Percentiles rank a stretch among this genome's conserved stretches.
phyloP scores from a whole-genome alignment of 35 echinoderm and acorn worm genomes.

The Nesometra sesokonis region DNA sequence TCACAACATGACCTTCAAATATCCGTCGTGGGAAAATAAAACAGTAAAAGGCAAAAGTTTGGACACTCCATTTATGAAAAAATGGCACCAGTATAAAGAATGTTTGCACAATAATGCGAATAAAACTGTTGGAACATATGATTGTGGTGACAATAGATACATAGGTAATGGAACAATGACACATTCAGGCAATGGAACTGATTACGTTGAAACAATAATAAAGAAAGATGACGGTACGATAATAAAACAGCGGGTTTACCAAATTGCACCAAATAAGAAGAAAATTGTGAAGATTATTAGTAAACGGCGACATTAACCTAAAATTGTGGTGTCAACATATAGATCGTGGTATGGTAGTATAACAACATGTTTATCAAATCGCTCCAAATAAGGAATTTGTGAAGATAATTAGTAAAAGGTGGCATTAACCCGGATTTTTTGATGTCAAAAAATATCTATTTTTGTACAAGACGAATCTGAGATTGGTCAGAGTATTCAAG shows the following conservation, averaged over 20 bases:
- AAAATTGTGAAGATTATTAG: neutral
- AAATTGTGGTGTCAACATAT: too few species aligned
- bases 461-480: too few species aligned
- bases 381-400: too few species aligned
- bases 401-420: too few species aligned
- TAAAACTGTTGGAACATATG: neutral
- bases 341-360: too few species aligned
- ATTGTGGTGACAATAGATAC: neutral
- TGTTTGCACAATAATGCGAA: neutral
- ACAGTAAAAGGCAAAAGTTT: constrained; percentile 35
- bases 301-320: neutral
- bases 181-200: neutral
- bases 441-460: too few species aligned
- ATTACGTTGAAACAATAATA: neutral
- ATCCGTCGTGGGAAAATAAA: constrained; percentile 66
- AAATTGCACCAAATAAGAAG: neutral
- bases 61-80: constrained; percentile 59
- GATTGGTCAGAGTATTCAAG: too few species aligned
- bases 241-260: neutral
- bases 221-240: neutral
- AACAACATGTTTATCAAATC: too few species aligned
- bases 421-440: too few species aligned
- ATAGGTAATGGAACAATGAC: neutral
- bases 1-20: constrained; percentile 72
- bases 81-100: neutral